Percentiles rank a stretch among this genome's conserved stretches.
These are phyloP conservation scores for Thyatira batis DNA, from an alignment of 2,888 invertebrate genomes.

Conservation along the genomic window DNA sequence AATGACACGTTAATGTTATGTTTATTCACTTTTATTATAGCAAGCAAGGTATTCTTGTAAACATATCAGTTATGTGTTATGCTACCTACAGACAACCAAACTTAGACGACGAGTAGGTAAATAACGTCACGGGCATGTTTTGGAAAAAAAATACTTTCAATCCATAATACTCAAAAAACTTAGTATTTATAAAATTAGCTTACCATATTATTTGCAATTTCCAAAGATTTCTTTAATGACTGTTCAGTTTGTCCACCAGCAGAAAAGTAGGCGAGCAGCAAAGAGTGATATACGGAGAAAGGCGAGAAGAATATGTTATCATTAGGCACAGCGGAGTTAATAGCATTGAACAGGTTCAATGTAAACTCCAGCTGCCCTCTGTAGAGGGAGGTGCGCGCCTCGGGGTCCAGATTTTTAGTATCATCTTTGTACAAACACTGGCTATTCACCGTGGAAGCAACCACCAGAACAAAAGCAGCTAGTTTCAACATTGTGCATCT, in stretches of 20 bases:
- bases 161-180: background rate
- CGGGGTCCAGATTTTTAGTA: conserved; percentile 68
- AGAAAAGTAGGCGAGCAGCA: conserved; percentile 90
- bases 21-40: too few relatives aligned
- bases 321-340: conserved; percentile 84
- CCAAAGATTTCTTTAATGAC: conserved; percentile 83
- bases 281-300: conserved; percentile 91
- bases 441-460: conserved; percentile 52
- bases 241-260: conserved; percentile 87
- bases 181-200: conserved; percentile 18
- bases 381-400: conserved; percentile 59
- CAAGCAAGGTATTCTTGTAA: too few relatives aligned
- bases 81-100: too few relatives aligned
- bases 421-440: conserved; percentile 77
- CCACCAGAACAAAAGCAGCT: conserved; percentile 40
- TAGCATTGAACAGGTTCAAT: conserved; percentile 85
- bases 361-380: conserved; percentile 86
- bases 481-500: conserved; percentile 61
- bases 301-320: conserved; percentile 95
- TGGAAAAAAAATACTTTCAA: too few relatives aligned
- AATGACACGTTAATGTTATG: background rate
- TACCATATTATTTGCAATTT: conserved; percentile 82
- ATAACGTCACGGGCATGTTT: too few relatives aligned
- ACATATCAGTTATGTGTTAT: too few relatives aligned
- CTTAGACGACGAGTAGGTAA: too few relatives aligned